Conservation (phyloP, 2,113 vertebrate genomes). For the Xiphorhynchus elegans region DNA sequence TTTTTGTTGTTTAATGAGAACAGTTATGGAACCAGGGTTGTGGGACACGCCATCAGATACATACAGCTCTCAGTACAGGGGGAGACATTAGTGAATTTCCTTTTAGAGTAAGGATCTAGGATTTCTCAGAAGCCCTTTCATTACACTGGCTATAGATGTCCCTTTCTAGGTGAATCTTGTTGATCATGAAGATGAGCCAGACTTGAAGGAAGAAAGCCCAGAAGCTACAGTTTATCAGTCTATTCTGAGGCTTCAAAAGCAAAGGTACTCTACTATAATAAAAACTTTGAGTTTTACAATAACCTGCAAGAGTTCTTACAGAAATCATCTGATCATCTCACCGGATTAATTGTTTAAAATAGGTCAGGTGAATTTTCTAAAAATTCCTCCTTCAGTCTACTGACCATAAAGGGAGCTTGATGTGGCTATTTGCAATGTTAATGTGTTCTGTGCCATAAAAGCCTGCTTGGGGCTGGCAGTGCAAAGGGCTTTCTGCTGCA, state of each 20-base stretch:
- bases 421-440: fast-evolving
- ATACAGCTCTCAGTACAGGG: too few relatives aligned
- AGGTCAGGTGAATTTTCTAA: background rate
- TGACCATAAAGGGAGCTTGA: background rate
- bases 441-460: background rate
- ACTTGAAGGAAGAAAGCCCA: too few relatives aligned
- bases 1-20: too few relatives aligned
- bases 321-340: background rate
- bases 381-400: background rate
- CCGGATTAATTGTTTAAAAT: background rate
- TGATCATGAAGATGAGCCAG: too few relatives aligned
- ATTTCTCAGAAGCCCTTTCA: too few relatives aligned
- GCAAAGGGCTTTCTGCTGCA: background rate
- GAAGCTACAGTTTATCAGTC: too few relatives aligned
- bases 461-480: background rate
- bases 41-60: too few relatives aligned
- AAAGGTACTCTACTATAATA: background rate
- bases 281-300: background rate
- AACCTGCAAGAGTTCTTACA: background rate
- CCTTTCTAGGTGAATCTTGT: too few relatives aligned
- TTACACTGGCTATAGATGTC: too few relatives aligned
- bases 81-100: too few relatives aligned
- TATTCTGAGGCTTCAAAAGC: background rate
- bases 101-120: too few relatives aligned
- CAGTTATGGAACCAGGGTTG: too few relatives aligned